Percentiles rank a stretch among this genome's conserved stretches.
phyloP scores from a whole-genome alignment of 2,113 vertebrate species.

The Phylloscopus trochiloides region DNA sequence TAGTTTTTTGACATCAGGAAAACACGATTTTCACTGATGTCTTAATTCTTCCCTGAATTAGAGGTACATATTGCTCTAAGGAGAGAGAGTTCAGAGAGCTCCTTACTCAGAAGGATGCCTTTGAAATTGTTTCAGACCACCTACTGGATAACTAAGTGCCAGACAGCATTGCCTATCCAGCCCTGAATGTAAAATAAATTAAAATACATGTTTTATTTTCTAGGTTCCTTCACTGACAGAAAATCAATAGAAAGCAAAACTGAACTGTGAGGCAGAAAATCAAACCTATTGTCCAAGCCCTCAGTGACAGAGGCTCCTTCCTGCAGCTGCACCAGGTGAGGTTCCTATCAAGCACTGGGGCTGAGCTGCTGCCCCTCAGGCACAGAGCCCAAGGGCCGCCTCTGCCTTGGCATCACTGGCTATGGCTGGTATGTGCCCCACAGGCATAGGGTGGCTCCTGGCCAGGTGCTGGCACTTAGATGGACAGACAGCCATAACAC shows the following conservation, averaged over 20 bases:
- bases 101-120: neutral
- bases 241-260: neutral
- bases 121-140: slow-evolving; percentile 1
- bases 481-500: slow-evolving; percentile 1
- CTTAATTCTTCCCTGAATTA: slow-evolving; percentile 20
- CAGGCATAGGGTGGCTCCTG: slow-evolving; percentile 54
- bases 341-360: accelerated
- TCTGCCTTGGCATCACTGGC: neutral
- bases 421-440: neutral
- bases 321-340: neutral
- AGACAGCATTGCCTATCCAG: neutral
- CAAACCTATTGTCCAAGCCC: neutral
- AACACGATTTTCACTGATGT: neutral
- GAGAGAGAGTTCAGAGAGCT: neutral
- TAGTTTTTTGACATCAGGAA: neutral
- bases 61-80: neutral
- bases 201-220: slow-evolving; percentile 14
- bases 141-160: neutral
- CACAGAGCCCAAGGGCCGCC: slow-evolving; percentile 7
- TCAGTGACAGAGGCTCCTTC: neutral
- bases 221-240: neutral
- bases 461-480: slow-evolving; percentile 1
- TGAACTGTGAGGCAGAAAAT: neutral
- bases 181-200: slow-evolving; percentile 17
- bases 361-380: slow-evolving; percentile 7